A percentile compares a stretch with the other conserved stretches of the same genome.
These are phyloP conservation scores for Gymnocheta viridis DNA, from an alignment of 2,888 invertebrate genomes.

Conservation along the genomic window DNA sequence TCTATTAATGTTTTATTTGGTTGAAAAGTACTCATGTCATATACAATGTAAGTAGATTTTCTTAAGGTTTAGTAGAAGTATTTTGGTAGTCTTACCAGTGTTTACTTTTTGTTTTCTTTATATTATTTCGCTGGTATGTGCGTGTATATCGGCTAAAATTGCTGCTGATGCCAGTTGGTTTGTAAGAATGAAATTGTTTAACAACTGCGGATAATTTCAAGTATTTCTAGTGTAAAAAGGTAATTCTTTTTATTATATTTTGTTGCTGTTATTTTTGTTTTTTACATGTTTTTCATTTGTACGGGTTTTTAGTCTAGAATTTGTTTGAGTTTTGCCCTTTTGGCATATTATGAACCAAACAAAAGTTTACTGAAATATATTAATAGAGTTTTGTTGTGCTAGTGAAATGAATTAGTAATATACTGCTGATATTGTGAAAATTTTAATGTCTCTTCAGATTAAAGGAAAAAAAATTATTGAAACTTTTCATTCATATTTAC, in stretches of 20 bases:
- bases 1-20: conserved; percentile 11
- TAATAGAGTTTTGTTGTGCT: conserved; percentile 5
- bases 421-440: background rate
- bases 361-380: conserved; percentile 34
- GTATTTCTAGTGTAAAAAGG: conserved; percentile 29
- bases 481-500: no score
- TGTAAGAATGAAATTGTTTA: conserved; percentile 32
- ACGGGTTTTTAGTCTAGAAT: conserved; percentile 3
- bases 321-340: background rate
- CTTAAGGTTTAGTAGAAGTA: background rate
- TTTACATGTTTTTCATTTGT: background rate
- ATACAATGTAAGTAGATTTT: conserved; percentile 12
- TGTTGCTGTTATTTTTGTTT: background rate
- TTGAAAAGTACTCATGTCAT: background rate
- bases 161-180: background rate
- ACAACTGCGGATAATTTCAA: conserved; percentile 62
- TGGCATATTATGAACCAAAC: background rate
- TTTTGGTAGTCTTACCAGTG: background rate
- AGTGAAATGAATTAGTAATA: conserved; percentile 38
- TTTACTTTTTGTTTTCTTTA: background rate
- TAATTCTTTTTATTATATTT: conserved; percentile 17
- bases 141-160: conserved; percentile 13
- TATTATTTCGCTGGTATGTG: background rate
- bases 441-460: no score
- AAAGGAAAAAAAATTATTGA: no score